phyloP scores from a whole-genome alignment of 2,797 vertebrate species.

The Parotocinclus haroldoi region DNA sequence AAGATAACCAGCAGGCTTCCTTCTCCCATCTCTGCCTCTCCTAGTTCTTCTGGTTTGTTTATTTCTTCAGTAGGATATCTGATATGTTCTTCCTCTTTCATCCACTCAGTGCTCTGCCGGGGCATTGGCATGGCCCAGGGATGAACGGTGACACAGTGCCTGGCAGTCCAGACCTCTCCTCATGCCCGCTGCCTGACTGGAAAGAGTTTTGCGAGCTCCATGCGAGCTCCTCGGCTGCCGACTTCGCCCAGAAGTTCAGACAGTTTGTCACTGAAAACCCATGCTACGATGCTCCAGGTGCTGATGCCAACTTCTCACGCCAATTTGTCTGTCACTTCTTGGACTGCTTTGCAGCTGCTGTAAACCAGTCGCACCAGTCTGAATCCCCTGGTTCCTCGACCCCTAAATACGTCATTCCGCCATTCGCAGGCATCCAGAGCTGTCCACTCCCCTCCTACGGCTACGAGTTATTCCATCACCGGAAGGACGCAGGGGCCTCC shows the following conservation, averaged over 20 bases:
- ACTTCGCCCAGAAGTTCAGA: conserved; percentile 94
- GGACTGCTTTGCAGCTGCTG: conserved; percentile 82
- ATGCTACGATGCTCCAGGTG: conserved; percentile 86
- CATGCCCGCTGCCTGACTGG: conserved; percentile 87
- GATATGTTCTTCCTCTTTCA: conserved; percentile 8
- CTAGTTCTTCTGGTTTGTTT: background rate
- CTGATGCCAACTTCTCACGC: conserved; percentile 86
- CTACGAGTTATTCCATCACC: conserved; percentile 69
- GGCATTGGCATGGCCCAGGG: conserved; percentile 76
- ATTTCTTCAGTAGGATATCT: background rate
- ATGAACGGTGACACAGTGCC: conserved; percentile 74
- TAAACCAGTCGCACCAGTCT: conserved; percentile 68
- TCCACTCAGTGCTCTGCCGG: conserved; percentile 61
- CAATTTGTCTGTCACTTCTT: conserved; percentile 90
- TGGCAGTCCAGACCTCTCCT: conserved; percentile 80
- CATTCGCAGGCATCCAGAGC: conserved; percentile 85
- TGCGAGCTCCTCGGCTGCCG: conserved; percentile 84
- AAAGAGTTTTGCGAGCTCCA: conserved; percentile 96
- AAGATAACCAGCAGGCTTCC: conserved; percentile 9
- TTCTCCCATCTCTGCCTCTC: background rate
- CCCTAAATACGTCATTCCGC: conserved; percentile 82
- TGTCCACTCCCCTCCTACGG: conserved; percentile 85
- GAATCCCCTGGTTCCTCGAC: conserved; percentile 61
- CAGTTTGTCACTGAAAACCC: conserved; percentile 91
- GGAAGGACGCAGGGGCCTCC: conserved; percentile 80